Conservation (phyloP, 2,797 vertebrate species). For the Enteromius trimaculatus region DNA sequence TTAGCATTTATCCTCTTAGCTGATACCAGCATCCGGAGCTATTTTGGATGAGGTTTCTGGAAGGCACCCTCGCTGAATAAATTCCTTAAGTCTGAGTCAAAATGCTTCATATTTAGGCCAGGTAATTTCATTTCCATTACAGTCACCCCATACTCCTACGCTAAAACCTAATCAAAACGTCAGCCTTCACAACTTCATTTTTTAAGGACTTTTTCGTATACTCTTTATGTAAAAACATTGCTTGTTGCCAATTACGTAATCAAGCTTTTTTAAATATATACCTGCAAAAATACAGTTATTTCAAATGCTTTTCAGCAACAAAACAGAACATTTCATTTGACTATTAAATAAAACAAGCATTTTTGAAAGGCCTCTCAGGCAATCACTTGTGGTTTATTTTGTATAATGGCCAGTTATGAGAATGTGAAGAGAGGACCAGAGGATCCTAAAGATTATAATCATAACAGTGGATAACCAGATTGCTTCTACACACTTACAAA, state of each 20-base stretch:
- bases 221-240: background rate
- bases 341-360: background rate
- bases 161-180: conserved; percentile 18
- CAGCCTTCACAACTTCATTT: background rate
- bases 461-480: background rate
- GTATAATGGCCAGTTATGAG: background rate
- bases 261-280: background rate
- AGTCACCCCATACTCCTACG: background rate
- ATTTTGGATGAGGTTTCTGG: conserved; percentile 39
- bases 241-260: background rate
- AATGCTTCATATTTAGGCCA: conserved; percentile 15
- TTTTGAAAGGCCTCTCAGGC: background rate
- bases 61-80: conserved; percentile 14
- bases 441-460: background rate
- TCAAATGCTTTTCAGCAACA: background rate
- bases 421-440: background rate
- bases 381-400: background rate
- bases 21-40: conserved; percentile 35
- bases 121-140: conserved; percentile 27
- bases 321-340: background rate
- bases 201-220: background rate
- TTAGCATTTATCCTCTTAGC: conserved; percentile 35
- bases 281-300: background rate
- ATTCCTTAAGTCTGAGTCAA: conserved; percentile 41
- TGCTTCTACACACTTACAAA: background rate